Evolutionary conservation across 1,140 invertebrate species (phyloP).

Genomic region (Cherax quadricarinatus): DNA sequence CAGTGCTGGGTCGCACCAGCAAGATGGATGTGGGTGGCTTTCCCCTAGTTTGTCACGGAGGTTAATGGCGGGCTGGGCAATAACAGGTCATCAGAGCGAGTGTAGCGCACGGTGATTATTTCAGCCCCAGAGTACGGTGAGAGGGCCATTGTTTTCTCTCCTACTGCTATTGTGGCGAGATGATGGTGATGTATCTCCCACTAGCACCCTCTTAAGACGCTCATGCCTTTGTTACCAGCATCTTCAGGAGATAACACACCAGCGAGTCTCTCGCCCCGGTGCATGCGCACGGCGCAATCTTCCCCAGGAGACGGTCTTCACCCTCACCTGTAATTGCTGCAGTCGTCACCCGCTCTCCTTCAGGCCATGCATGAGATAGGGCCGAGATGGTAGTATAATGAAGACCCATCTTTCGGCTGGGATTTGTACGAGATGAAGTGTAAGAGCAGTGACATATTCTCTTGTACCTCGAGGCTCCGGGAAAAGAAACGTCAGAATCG

Average conservation of each 20-base stretch:
- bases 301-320: neutral
- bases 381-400: neutral
- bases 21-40: neutral
- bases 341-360: neutral
- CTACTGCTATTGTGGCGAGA: neutral
- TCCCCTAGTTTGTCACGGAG: slow-evolving; percentile 6
- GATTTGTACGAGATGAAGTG: neutral
- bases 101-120: neutral
- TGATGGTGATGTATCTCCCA: slow-evolving; percentile 6
- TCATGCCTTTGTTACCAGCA: neutral
- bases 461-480: no score
- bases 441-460: neutral
- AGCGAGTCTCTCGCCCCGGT: neutral
- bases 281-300: neutral
- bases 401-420: neutral
- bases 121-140: neutral
- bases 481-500: no score
- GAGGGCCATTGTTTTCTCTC: neutral
- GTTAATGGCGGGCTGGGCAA: neutral
- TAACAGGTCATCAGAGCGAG: neutral
- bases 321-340: neutral
- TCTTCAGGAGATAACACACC: neutral
- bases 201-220: neutral
- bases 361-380: neutral
- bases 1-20: neutral